phyloP scores from a whole-genome alignment of 2,797 vertebrate species.

The Hirundo rustica region DNA sequence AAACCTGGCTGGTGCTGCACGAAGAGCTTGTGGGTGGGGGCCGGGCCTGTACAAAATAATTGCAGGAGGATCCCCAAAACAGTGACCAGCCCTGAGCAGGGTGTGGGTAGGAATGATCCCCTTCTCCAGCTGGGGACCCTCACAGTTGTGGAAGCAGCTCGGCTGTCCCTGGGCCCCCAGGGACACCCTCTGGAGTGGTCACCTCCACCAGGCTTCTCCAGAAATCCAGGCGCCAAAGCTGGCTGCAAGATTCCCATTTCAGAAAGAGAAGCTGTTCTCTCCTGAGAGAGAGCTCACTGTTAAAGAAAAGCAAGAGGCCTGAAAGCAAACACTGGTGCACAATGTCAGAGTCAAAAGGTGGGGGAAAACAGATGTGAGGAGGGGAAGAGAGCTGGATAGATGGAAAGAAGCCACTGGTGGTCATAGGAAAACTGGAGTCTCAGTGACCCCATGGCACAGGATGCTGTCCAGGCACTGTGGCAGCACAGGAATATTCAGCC shows the following conservation, averaged over 20 bases:
- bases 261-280: not conserved
- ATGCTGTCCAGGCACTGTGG: rapidly evolving
- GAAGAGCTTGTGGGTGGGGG: rapidly evolving
- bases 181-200: rapidly evolving
- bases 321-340: not conserved
- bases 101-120: not conserved
- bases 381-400: not conserved
- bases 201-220: not conserved
- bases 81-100: not conserved
- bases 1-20: rapidly evolving
- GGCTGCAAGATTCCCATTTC: rapidly evolving
- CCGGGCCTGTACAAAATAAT: rapidly evolving
- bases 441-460: not conserved
- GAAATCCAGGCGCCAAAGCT: not conserved
- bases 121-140: not conserved
- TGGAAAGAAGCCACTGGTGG: not conserved
- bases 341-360: not conserved
- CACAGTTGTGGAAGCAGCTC: rapidly evolving
- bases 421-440: not conserved
- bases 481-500: not conserved
- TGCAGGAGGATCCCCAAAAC: rapidly evolving
- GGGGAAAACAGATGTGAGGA: no score
- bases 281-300: rapidly evolving
- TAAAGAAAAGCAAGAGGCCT: not conserved
- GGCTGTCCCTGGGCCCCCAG: not conserved